These are phyloP conservation scores for Athalia circularis DNA, from an alignment of 2,888 invertebrate genomes.

Conservation along the genomic window DNA sequence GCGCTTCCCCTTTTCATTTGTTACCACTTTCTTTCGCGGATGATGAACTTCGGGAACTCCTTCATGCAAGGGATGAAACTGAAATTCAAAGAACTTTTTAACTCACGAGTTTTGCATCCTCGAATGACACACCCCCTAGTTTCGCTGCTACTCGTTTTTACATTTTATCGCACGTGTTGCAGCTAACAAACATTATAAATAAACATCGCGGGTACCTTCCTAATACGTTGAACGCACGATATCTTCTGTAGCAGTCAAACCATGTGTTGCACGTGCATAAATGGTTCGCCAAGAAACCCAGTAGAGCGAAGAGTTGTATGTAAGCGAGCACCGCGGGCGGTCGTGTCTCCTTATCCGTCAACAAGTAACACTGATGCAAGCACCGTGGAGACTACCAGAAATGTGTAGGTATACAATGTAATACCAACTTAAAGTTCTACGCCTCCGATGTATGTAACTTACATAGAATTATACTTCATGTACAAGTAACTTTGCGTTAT, in stretches of 20 bases:
- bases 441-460: constrained; percentile 60
- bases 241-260: constrained; percentile 4
- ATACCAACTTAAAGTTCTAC: too few species aligned
- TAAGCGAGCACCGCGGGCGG: constrained; percentile 46
- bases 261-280: constrained; percentile 33
- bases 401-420: too few species aligned
- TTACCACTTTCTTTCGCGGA: too few species aligned
- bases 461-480: too few species aligned
- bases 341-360: constrained; percentile 48
- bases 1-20: too few species aligned
- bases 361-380: constrained; percentile 35
- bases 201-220: neutral
- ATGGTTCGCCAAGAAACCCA: neutral
- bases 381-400: too few species aligned
- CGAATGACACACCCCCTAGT: neutral
- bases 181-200: constrained; percentile 2
- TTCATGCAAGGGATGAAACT: too few species aligned
- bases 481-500: too few species aligned
- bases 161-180: constrained; percentile 12
- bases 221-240: constrained; percentile 20
- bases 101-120: neutral
- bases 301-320: neutral
- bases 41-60: too few species aligned
- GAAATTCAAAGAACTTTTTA: too few species aligned
- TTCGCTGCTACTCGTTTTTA: neutral